Conservation (phyloP, 2,113 vertebrate genomes). For the Grammomys surdaster region DNA sequence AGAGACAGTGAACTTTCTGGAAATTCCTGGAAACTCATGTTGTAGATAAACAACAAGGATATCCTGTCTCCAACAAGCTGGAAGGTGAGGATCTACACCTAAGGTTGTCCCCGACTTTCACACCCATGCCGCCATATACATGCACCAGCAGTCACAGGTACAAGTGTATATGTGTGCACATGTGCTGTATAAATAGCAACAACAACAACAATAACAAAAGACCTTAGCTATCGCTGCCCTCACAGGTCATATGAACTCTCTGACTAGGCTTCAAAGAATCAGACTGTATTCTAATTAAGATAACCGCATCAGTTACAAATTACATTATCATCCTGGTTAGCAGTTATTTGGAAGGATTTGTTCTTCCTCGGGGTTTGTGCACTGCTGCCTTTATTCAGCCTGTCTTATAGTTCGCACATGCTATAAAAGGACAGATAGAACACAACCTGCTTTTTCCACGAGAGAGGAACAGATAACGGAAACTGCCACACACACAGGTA, state of each 20-base stretch:
- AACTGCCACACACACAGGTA: not conserved
- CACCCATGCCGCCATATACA: too few relatives aligned
- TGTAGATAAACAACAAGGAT: not conserved
- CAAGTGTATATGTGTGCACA: not conserved
- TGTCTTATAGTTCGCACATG: not conserved
- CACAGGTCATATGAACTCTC: not conserved
- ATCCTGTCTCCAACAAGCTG: not conserved
- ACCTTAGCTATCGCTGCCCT: not conserved
- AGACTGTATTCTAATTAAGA: not conserved
- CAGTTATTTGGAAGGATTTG: not conserved
- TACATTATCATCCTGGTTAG: not conserved
- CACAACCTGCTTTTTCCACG: not conserved
- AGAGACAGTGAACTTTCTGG: not conserved
- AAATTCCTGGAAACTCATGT: not conserved
- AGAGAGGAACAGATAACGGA: constrained; percentile 31
- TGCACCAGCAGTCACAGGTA: too few relatives aligned
- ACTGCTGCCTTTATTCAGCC: not conserved
- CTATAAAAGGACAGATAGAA: not conserved
- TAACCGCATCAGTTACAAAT: not conserved
- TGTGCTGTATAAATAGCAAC: not conserved
- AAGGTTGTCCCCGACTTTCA: not conserved
- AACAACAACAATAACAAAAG: not conserved
- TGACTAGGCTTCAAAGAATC: not conserved
- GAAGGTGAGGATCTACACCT: too few relatives aligned
- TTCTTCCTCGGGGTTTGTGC: not conserved